Base-by-base conservation (phyloP, 2,113 vertebrate genomes). In the Etia nguti region DNA sequence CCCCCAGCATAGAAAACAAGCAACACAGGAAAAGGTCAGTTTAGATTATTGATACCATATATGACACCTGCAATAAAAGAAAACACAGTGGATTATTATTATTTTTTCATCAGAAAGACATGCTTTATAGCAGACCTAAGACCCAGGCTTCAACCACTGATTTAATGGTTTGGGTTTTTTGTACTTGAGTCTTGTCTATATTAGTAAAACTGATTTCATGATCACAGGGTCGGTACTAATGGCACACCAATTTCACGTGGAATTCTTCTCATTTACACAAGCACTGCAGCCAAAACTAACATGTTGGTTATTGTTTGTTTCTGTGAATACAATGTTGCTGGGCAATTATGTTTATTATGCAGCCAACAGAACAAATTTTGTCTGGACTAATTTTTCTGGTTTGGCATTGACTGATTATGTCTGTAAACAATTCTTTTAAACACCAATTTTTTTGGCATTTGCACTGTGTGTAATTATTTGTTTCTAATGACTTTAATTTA, bases 21-120 rank as follows among this genome's bases (percentile, higher is more conserved):
- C n/a, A 85, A 57, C 80, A 56, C 54, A 88, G 86, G n/a, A n/a
- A 90, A 80, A 94, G 89, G 89, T 86, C 85, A 90, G 68, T 79
- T 48, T 73, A 83, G 84, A 84, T 91, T 90, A 92, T 81, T 82
- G 81, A 29, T 54, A 84, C 54, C n/a, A 38, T 65, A 82, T 87
- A 70, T 90, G 82, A 90, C 85, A 83, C 83, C 18, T 1, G 6
- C 13, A 80, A 83, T 38, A 36, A 80, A 85, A 52, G 48, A 81
- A 75, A 83, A n/a, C 10, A 11, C 10, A 79, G 46, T 79, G 31
- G 50, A 73, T 56, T 68, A 68, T 38, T 68, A 5, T 38, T 65
- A 9, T 2, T 70, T 9, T 81, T 91, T 90, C 55, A 81, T 22
- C 55, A 56, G 62, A 55, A 85, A 22, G 43, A 65, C 55, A 26